phyloP scores from a whole-genome alignment of 2,797 vertebrate genomes.

The Scarus forsteni region DNA sequence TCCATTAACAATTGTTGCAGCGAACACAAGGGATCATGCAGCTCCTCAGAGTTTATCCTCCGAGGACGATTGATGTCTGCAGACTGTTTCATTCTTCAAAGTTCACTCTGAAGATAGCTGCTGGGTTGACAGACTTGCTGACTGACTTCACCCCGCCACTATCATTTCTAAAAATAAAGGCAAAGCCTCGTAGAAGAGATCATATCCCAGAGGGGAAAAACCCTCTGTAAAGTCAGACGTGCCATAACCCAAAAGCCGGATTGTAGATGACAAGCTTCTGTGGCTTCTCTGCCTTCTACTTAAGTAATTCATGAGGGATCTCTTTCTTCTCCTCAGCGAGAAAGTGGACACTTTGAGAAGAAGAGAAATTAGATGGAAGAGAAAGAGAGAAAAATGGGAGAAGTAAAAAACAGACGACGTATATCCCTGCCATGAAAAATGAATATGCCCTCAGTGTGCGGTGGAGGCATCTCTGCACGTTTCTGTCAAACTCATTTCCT shows the following conservation, averaged over 20 bases:
- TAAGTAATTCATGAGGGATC: slow-evolving; percentile 60
- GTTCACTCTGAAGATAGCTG: slow-evolving; percentile 1
- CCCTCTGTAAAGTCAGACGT: slow-evolving; percentile 24
- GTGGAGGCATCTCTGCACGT: slow-evolving; percentile 26
- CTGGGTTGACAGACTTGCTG: neutral
- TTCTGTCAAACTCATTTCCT: slow-evolving; percentile 57
- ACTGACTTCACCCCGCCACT: neutral
- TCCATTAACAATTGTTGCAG: neutral
- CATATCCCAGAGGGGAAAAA: slow-evolving; percentile 27
- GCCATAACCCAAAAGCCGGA: slow-evolving; percentile 24
- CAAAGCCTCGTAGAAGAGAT: slow-evolving; percentile 22
- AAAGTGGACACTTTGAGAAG: slow-evolving; percentile 12
- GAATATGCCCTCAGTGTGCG: slow-evolving; percentile 54
- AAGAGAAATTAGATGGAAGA: slow-evolving; percentile 27
- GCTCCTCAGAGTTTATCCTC: neutral
- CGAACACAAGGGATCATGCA: neutral
- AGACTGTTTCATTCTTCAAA: too few relatives aligned
- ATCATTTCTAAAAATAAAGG: slow-evolving; percentile 23
- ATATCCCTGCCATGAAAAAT: slow-evolving; percentile 63
- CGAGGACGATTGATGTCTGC: too few relatives aligned
- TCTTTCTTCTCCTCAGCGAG: slow-evolving; percentile 30
- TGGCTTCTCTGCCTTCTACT: slow-evolving; percentile 22
- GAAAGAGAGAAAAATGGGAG: slow-evolving; percentile 12
- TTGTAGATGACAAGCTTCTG: slow-evolving; percentile 30
- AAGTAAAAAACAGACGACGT: slow-evolving; percentile 29